Evolutionary conservation across 23 tunicate genomes (phyloP).

Genomic region (Trididemnum nubilum): DNA sequence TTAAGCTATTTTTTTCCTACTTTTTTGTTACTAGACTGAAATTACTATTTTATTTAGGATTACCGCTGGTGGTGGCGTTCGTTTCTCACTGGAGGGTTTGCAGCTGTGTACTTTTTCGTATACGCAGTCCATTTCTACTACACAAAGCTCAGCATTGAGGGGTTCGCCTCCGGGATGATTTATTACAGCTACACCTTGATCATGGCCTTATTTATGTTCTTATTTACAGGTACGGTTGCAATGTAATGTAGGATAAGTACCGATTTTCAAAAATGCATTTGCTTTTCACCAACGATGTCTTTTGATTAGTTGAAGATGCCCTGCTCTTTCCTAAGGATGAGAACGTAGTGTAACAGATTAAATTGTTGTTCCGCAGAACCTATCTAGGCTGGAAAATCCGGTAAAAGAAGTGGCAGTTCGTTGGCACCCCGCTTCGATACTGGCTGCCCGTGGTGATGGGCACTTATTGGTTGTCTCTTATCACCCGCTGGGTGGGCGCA

Average conservation of each 20-base stretch:
- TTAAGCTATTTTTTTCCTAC: no score
- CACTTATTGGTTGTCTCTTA: no score
- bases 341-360: no score
- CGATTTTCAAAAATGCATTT: no score
- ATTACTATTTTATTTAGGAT: constrained; percentile 49
- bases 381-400: no score
- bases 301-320: not conserved
- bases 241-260: no score
- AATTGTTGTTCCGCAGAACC: no score
- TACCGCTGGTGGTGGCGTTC: constrained; percentile 99
- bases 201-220: constrained; percentile 87
- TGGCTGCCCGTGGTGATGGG: no score
- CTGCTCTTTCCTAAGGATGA: no score
- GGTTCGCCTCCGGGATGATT: constrained; percentile 78
- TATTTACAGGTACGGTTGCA: constrained; percentile 85
- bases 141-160: constrained; percentile 87
- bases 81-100: constrained; percentile 93
- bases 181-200: constrained; percentile 94
- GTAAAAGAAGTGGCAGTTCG: no score
- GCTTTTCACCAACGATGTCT: not conserved
- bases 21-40: not conserved
- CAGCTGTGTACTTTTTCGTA: constrained; percentile 92
- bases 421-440: no score
- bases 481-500: no score
- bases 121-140: constrained; percentile 91